These are phyloP conservation scores for Ostrea edulis DNA, from an alignment of 1,140 invertebrate genomes.

Conservation along the genomic window DNA sequence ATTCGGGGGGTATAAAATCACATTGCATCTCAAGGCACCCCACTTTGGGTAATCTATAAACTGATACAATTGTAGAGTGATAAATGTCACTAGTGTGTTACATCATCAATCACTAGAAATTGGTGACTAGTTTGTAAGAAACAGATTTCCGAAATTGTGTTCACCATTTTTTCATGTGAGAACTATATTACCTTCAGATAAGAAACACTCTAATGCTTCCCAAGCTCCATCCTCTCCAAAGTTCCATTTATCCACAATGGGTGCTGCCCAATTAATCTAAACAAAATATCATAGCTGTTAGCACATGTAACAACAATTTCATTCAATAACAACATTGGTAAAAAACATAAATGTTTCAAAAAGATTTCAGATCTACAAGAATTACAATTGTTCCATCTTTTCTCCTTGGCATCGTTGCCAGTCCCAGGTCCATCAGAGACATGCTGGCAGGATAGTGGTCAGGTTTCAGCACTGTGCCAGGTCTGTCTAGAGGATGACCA, in stretches of 20 bases:
- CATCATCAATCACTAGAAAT: too few relatives aligned
- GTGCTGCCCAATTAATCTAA: conserved; percentile 60
- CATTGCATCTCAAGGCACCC: too few relatives aligned
- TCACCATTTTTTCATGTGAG: too few relatives aligned
- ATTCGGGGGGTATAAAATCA: too few relatives aligned
- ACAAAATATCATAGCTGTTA: background rate
- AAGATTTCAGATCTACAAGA: background rate
- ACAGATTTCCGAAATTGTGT: too few relatives aligned
- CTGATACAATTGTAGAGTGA: too few relatives aligned
- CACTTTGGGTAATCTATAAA: too few relatives aligned
- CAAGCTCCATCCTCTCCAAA: conserved; percentile 60
- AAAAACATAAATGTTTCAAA: background rate
- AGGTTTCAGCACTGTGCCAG: conserved; percentile 40
- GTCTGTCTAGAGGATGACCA: conserved; percentile 53
- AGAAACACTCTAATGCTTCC: conserved; percentile 55
- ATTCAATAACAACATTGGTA: too few relatives aligned
- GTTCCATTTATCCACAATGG: conserved; percentile 57
- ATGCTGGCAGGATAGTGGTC: conserved; percentile 18
- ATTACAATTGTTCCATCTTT: conserved; percentile 59
- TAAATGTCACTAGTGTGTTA: too few relatives aligned
- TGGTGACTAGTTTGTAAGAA: too few relatives aligned
- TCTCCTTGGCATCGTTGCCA: conserved; percentile 57
- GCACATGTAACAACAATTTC: background rate
- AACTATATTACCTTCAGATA: conserved; percentile 48
- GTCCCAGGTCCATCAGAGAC: conserved; percentile 44